These are phyloP conservation scores for Istiophorus platypterus DNA, from an alignment of 2,113 vertebrate species.

Conservation along the genomic window DNA sequence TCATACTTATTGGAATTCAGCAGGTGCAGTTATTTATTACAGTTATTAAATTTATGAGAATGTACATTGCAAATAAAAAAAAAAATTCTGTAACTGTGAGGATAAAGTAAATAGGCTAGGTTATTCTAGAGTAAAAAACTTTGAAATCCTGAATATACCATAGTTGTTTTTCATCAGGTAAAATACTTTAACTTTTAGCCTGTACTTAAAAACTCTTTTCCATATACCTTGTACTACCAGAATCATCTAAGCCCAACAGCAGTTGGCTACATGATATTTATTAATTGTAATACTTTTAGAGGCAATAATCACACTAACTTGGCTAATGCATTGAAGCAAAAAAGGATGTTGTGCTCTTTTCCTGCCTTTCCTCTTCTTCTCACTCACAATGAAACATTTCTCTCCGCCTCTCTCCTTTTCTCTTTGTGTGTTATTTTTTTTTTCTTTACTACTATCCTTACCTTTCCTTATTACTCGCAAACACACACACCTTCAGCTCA, in stretches of 20 bases:
- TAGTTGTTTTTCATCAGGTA: conserved; percentile 1
- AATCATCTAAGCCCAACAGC: conserved; percentile 9
- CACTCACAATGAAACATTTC: conserved; percentile 38
- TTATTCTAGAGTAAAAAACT: not conserved
- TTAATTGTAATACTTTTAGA: conserved; percentile 51
- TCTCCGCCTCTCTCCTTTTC: not conserved
- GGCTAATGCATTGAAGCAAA: conserved; percentile 17
- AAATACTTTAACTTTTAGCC: conserved; percentile 5
- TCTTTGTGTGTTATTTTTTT: conserved; percentile 25
- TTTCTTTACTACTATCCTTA: conserved; percentile 19
- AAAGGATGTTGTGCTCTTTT: conserved; percentile 34
- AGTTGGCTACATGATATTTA: conserved; percentile 44
- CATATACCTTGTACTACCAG: not conserved
- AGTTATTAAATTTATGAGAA: conserved; percentile 9
- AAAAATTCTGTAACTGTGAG: not conserved
- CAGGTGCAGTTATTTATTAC: not conserved
- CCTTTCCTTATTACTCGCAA: not conserved
- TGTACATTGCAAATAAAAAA: not conserved
- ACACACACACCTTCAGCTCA: conserved; percentile 86
- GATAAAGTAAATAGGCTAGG: not conserved
- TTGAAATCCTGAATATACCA: not conserved
- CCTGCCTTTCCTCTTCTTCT: conserved; percentile 24
- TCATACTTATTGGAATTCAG: not conserved
- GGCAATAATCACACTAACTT: conserved; percentile 30
- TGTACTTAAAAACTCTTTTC: not conserved